Evolutionary conservation across 2,888 invertebrate species (phyloP), one percentile per base, ranked within the genome.

Genomic region (Stomorhina lunata): DNA sequence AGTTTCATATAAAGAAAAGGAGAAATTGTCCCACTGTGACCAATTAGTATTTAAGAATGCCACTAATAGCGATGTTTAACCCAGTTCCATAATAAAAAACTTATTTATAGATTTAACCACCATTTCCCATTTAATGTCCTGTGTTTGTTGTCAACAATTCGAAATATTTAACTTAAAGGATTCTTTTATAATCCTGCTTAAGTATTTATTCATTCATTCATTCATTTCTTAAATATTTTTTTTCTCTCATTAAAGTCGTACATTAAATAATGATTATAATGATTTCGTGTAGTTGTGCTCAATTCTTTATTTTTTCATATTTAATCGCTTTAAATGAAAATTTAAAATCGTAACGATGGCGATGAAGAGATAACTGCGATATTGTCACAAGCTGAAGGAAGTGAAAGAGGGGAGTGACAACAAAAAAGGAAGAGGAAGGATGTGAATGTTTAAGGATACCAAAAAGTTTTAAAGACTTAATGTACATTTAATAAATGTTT

Each of bases 401-500:
- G 10, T 34, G 34, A n/a, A 37, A 37, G 27, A 27, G 9, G n/a
- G 5, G 9, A 40, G 7, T 27, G 17, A 7, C 12, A 10, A 0
- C 1, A 37, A 0, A 4, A 22, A 25, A 25, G 1, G 43, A 15
- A 7, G 17, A n/a, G 37, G 1, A 12, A 1, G n/a, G 37, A 12
- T 10, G 37, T n/a, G n/a, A n/a, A n/a, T n/a, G n/a, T n/a, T n/a
- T n/a, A n/a, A n/a, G n/a, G n/a, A n/a, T n/a, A n/a, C n/a, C n/a
- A 1, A 45, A 34, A 37, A 7, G 15, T 32, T 10, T 37, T 43
- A 50, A 57, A 45, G 10, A 37, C 48, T 65, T 66, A 59, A 81
- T 80, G 57, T 34, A 32, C 27, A 17, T 34, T 43, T 69, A 43
- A 50, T 53, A 65, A 40, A 81, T 66, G 71, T 66, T n/a, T 50